Base-by-base conservation (phyloP, 2,113 vertebrate genomes). In the Mionectes macconnelli region DNA sequence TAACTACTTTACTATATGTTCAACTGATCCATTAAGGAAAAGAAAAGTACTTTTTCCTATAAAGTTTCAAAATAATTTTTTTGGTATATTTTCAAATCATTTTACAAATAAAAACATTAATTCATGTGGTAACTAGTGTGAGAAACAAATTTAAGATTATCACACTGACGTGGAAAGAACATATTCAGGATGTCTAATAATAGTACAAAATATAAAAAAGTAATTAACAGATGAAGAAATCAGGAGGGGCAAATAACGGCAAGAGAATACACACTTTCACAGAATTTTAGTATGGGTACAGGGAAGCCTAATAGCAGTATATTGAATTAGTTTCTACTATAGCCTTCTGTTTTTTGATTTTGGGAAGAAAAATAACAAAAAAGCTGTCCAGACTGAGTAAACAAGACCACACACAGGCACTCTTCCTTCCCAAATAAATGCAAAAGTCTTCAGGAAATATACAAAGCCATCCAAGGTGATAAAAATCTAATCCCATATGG, bases 351-450 rank as follows among this genome's bases (percentile, higher is more conserved):
- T 72, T 91, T 84, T 84, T 87, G 30, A 40, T 76, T 94, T 82
- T n/a, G 14, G 37, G 22, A 52, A 72, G 66, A 63, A 90, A 90
- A 86, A 72, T 30, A 84, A 78, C 20, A 52, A 91, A 90, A 76
- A 87, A 60, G 6, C 31, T 68, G 19, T 37, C 22, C 75, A 57
- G 49, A 84, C 16, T 53, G 66, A 87, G 55, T 84, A 92, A 96
- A 95, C 53, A 96, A 82, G 84, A 87, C 62, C 80, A 84, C 84
- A 97, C 67, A 88, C 25, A 89, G 84, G 14, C 47, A 92, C 15
- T 87, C 18, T 60, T 31, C 35, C 76, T 87, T 94, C 57, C 57
- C 69, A 72, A 91, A 87, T 14, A 92, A 87, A 89, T 28, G 94
- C 2, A 1, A 30, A 82, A 94, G 35, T 82, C 56, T 93, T 90